Evolutionary conservation across 1,140 invertebrate species (phyloP), one percentile per base, ranked within the genome.

Genomic region (Oncopodura yosiiana): DNA sequence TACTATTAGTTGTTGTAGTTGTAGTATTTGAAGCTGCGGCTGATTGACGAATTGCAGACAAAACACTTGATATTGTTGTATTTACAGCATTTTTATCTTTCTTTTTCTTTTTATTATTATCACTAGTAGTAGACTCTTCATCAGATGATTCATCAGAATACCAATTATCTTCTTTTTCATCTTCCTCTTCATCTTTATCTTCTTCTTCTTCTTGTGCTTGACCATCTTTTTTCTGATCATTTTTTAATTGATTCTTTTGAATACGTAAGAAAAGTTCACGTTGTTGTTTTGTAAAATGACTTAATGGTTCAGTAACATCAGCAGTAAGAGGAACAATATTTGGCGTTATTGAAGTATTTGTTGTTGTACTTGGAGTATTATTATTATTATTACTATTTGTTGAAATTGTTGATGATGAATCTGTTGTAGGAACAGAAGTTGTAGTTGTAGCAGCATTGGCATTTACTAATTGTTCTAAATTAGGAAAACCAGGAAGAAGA

Each of bases 141-240:
- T 11, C 23, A 12, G 45, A 18, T 6, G 24, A 18, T 27, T 52
- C 16, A 49, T 48, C 19, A 29, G 21, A 27, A 29, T 27, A 23
- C 16, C 18, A 11, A 18, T 60, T n/a, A n/a, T n/a, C n/a, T n/a
- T n/a, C n/a, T n/a, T n/a, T 51, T 48, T 72, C 65, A 27, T 54
- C 49, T 52, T 61, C 70, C 29, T 84, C 81, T 56, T 84, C 81
- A 45, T 86, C 82, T 61, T 82, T 83, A 0, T 82, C 84, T 66
- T 83, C 85, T 65, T 83, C 80, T 53, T 83, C 81, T 16, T 63
- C 58, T 14, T 53, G 49, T 14, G 53, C 50, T 58, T 59, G 57
- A 55, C 51, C 55, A 61, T 37, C 51, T 65, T 45, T n/a, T n/a
- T n/a, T n/a, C 27, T 75, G 70, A 29, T 72, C 70, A 23, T 73